These are phyloP conservation scores for Plagiodera versicolora DNA, from an alignment of 2,888 invertebrate species.

Conservation along the genomic window DNA sequence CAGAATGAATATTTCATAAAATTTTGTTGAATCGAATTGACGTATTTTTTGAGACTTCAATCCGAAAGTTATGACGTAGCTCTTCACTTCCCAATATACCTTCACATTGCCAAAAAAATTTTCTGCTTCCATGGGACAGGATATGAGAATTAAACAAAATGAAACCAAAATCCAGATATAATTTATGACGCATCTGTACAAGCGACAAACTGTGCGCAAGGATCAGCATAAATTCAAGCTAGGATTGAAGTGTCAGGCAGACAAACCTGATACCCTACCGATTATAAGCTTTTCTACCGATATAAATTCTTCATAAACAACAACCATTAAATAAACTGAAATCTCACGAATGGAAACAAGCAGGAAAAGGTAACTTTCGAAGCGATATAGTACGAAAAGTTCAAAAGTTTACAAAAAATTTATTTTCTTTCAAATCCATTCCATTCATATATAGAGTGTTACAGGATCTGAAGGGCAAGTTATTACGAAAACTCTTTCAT, in stretches of 20 bases:
- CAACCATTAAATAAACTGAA: conserved; percentile 46
- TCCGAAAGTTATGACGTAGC: no score
- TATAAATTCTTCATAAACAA: conserved; percentile 9
- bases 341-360: conserved; percentile 25
- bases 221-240: conserved; percentile 36
- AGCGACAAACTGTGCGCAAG: conserved; percentile 5
- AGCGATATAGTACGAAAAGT: background rate
- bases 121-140: background rate
- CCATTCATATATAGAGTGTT: no score
- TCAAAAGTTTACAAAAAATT: no score
- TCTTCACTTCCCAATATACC: no score
- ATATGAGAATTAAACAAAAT: conserved; percentile 1
- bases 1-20: no score
- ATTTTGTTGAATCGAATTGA: no score
- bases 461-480: no score
- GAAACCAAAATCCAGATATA: conserved; percentile 16
- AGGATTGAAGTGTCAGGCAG: conserved; percentile 40
- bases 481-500: no score
- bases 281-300: conserved; percentile 42
- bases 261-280: conserved; percentile 43
- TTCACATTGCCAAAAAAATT: background rate
- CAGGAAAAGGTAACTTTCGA: background rate
- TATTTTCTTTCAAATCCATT: no score
- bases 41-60: no score
- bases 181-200: conserved; percentile 25